Percentiles rank a stretch among this genome's conserved stretches.
Conservation (phyloP, 2,797 vertebrate genomes). For the Pangasius sanitwongsei region DNA sequence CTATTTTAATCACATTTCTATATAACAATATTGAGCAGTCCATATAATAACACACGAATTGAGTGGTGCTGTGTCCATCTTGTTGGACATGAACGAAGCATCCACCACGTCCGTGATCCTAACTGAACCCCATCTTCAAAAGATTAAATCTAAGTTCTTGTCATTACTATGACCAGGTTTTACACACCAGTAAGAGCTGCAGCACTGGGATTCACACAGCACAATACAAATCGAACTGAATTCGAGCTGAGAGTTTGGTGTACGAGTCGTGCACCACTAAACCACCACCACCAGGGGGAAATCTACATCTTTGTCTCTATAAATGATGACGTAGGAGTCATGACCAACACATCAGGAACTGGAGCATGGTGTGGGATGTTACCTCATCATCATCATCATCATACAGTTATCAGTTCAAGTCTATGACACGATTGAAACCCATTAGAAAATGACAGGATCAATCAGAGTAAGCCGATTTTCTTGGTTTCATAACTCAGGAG, state of each 20-base stretch:
- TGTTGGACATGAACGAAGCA: background rate
- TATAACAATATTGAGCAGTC: background rate
- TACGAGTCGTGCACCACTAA: background rate
- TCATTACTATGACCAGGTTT: background rate
- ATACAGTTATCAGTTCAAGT: background rate
- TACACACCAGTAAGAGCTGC: background rate
- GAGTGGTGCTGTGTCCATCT: background rate
- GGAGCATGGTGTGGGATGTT: background rate
- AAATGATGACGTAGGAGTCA: background rate
- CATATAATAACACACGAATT: background rate
- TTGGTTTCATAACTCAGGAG: background rate
- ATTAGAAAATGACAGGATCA: background rate
- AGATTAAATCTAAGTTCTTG: background rate
- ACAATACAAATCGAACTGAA: background rate
- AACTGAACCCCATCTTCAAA: background rate
- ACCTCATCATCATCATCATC: background rate
- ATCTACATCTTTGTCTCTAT: conserved; percentile 10
- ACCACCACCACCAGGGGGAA: conserved; percentile 54
- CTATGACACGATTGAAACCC: background rate
- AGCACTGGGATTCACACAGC: background rate
- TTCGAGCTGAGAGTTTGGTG: background rate
- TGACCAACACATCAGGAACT: background rate
- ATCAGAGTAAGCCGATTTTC: background rate
- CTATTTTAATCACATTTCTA: background rate
- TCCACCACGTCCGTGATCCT: background rate